phyloP scores from a whole-genome alignment of 2,113 vertebrate species.

The Abramis brama region DNA sequence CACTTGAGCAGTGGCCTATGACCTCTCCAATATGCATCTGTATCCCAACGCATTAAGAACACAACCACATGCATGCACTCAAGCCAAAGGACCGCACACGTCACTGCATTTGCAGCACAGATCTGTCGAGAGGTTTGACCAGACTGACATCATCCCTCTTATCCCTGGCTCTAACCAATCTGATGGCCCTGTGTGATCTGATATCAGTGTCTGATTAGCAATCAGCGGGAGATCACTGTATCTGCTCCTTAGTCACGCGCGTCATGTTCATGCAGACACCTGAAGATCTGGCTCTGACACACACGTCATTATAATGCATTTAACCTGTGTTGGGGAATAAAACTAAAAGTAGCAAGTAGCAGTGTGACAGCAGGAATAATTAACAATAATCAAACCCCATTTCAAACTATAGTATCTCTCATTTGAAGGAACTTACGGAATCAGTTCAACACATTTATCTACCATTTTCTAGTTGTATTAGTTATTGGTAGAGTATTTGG shows the following conservation, averaged over 20 bases:
- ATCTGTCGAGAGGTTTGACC: slow-evolving; percentile 30
- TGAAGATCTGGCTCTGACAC: slow-evolving; percentile 44
- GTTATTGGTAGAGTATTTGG: neutral
- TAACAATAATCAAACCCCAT: neutral
- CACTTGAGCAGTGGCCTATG: neutral
- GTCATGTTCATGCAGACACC: slow-evolving; percentile 11
- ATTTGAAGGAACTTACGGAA: neutral
- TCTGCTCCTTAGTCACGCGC: slow-evolving; percentile 34
- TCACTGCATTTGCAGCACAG: neutral
- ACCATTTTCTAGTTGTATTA: neutral
- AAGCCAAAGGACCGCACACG: neutral
- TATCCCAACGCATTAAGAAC: neutral
- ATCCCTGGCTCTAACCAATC: slow-evolving; percentile 51
- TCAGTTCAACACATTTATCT: neutral
- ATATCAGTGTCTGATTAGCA: slow-evolving; percentile 58
- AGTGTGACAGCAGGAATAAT: neutral
- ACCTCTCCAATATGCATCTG: neutral
- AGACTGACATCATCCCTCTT: slow-evolving; percentile 43
- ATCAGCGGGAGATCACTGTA: slow-evolving; percentile 46
- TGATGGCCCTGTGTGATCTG: slow-evolving; percentile 52
- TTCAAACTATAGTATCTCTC: neutral
- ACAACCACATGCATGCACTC: neutral
- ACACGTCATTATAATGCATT: slow-evolving; percentile 17
- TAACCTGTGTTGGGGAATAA: neutral
- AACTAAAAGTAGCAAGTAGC: neutral